Base-by-base conservation (phyloP, 2,113 vertebrate genomes). In the Etheostoma cragini region DNA sequence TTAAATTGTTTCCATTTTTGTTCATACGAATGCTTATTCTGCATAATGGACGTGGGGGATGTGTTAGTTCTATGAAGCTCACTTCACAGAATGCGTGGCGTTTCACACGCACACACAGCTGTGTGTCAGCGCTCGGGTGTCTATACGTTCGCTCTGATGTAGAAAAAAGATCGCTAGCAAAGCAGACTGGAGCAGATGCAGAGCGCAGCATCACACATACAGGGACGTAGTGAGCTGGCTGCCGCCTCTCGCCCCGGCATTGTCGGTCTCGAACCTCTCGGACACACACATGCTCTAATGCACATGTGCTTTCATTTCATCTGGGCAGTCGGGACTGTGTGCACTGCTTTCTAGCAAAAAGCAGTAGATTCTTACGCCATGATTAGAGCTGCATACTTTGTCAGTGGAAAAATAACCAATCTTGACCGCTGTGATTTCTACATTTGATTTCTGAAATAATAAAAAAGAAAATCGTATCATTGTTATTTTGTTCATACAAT, bases 101-200 rank as follows among this genome's bases (percentile, higher is more conserved):
- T 3, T 45, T 8, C 8, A 30, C 8, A 12, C 45, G 50, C 46
- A 35, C 1, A 21, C 63, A 67, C 62, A 69, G 61, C 21, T 71
- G 64, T 45, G 38, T 22, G 61, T 45, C 57, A 65, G 45, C 5
- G 12, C n/a, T 42, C 16, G 10, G n/a, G 12, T 49, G 52, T 57
- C 15, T 26, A 2, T 76, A 4, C 58, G 75, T 72, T 71, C n/a
- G 0, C 65, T 26, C 15, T 46, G 17, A 71, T 61, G 60, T 35
- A 78, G 64, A 12, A 56, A 24, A 78, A 21, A 33, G 53, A 57
- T 53, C 21, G 53, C 56, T 64, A 49, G 67, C 75, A 67, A 86
- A 84, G 76, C 81, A 83, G 71, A 88, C 21, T 62, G 62, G 60
- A 83, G 61, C 68, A 83, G 76, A 83, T 71, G 66, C 74, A 79